phyloP scores from a whole-genome alignment of 2,113 vertebrate genomes.

The Scartelaos histophorus region DNA sequence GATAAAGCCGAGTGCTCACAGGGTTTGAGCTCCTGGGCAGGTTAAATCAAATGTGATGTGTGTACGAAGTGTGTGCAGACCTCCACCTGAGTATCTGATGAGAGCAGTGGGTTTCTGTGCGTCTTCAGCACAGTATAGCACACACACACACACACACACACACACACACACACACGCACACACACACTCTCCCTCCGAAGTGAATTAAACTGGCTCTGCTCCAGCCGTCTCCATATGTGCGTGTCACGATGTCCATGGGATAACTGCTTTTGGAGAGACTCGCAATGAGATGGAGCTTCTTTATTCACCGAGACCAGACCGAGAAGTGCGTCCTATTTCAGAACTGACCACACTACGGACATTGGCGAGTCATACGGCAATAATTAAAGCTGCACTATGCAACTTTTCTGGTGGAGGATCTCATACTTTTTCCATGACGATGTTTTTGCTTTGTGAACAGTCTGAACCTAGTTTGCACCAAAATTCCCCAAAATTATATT shows the following conservation, averaged over 20 bases:
- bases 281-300: background rate
- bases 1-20: background rate
- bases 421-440: too few relatives aligned
- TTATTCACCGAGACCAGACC: background rate
- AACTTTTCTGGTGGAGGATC: too few relatives aligned
- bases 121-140: background rate
- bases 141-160: background rate
- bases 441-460: too few relatives aligned
- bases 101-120: background rate
- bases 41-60: background rate
- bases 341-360: too few relatives aligned
- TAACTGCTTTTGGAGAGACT: background rate
- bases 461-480: too few relatives aligned
- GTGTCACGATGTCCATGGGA: background rate
- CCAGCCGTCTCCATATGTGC: background rate
- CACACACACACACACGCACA: background rate
- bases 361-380: too few relatives aligned
- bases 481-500: too few relatives aligned
- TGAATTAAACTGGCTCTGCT: conserved; percentile 7
- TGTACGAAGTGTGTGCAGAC: background rate
- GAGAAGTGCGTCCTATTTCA: background rate
- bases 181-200: background rate
- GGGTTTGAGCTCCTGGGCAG: background rate
- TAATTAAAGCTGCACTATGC: too few relatives aligned
- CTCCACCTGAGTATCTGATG: background rate